Evolutionary conservation across 1,140 invertebrate genomes (phyloP).

Genomic region (Calliopsis andreniformis): DNA sequence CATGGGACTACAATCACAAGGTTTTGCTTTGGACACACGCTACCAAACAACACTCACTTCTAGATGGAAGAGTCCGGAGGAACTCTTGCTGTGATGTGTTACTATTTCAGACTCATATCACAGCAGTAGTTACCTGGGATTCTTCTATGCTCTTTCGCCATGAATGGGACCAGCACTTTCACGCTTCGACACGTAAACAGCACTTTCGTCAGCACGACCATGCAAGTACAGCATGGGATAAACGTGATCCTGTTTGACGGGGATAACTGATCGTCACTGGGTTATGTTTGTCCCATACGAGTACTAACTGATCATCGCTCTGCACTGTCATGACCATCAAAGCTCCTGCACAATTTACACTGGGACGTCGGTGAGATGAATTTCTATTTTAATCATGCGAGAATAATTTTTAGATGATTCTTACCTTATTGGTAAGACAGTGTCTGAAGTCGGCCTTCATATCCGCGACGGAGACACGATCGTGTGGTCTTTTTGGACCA

Average conservation of each 20-base stretch:
- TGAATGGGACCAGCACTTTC: no score
- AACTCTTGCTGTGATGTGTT: conserved; percentile 82
- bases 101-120: conserved; percentile 79
- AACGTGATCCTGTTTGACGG: conserved; percentile 81
- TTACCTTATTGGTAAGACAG: conserved; percentile 95
- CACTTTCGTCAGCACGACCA: background rate
- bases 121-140: conserved; percentile 82
- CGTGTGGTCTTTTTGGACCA: conserved; percentile 98
- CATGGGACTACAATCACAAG: background rate
- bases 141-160: conserved; percentile 54
- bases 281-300: conserved; percentile 83
- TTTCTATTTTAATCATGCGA: background rate
- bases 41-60: background rate
- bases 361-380: background rate
- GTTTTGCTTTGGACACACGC: background rate
- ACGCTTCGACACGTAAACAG: background rate
- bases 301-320: conserved; percentile 65
- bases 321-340: background rate
- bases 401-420: background rate
- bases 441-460: conserved; percentile 95
- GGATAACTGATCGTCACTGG: conserved; percentile 82
- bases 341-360: background rate
- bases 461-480: conserved; percentile 93
- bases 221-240: conserved; percentile 76
- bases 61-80: conserved; percentile 71